These are phyloP conservation scores for Neodiprion pinetum DNA, from an alignment of 1,140 invertebrate species.

Conservation along the genomic window DNA sequence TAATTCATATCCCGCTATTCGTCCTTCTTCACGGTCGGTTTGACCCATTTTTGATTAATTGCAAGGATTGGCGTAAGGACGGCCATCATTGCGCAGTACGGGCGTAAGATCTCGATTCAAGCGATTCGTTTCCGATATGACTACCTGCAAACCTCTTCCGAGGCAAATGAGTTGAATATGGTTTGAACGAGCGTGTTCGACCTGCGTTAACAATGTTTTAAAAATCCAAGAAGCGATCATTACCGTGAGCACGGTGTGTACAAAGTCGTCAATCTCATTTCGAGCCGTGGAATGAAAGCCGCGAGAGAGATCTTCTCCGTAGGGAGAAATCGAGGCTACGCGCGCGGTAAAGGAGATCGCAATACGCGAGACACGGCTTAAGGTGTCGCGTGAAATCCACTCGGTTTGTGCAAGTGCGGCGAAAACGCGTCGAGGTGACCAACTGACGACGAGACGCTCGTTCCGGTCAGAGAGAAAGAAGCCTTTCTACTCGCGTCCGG, in stretches of 20 bases:
- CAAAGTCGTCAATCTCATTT: background rate
- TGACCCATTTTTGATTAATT: too few species aligned
- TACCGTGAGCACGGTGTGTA: background rate
- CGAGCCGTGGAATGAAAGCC: background rate
- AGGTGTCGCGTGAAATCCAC: conserved; percentile 2
- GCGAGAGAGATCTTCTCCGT: background rate
- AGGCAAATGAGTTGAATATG: too few species aligned
- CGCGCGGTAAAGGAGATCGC: background rate
- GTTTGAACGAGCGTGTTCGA: too few species aligned
- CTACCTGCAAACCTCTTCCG: too few species aligned
- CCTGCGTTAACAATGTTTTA: too few species aligned
- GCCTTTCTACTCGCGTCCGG: background rate
- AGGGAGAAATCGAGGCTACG: background rate
- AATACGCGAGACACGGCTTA: background rate
- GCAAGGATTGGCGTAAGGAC: too few species aligned
- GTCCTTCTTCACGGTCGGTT: too few species aligned
- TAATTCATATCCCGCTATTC: too few species aligned
- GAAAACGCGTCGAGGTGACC: background rate
- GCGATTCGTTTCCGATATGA: too few species aligned
- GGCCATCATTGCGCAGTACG: too few species aligned
- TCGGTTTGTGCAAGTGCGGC: background rate
- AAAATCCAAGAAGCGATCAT: too few species aligned
- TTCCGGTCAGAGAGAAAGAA: background rate
- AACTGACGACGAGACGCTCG: background rate
- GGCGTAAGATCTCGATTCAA: too few species aligned